These are phyloP conservation scores for Halesus radiatus DNA, from an alignment of 1,140 invertebrate genomes.

Conservation along the genomic window DNA sequence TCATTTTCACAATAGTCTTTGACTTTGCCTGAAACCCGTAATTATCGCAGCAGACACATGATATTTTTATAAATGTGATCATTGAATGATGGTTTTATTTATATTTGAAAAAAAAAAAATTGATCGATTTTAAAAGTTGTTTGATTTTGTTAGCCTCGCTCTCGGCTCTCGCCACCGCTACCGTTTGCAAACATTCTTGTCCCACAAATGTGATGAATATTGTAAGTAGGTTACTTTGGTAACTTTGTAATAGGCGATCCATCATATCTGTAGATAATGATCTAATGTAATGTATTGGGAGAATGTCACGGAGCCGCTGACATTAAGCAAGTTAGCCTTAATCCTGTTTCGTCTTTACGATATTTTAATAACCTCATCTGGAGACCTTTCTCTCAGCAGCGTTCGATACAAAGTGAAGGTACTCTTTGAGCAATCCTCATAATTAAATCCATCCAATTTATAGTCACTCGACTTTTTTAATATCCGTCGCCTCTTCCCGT, in stretches of 20 bases:
- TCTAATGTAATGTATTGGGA: slow-evolving; percentile 20
- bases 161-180: too few relatives aligned
- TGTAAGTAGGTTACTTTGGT: slow-evolving; percentile 18
- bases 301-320: not conserved
- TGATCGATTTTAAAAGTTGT: too few relatives aligned
- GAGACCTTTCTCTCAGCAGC: too few relatives aligned
- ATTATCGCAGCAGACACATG: too few relatives aligned
- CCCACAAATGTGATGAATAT: slow-evolving; percentile 22
- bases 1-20: too few relatives aligned
- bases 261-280: slow-evolving; percentile 32
- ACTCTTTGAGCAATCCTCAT: slow-evolving; percentile 6
- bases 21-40: too few relatives aligned
- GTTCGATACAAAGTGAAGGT: slow-evolving; percentile 14
- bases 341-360: not conserved
- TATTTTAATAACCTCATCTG: slow-evolving; percentile 7
- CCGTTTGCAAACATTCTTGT: not conserved
- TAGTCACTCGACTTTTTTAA: slow-evolving; percentile 33
- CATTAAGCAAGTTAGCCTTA: not conserved
- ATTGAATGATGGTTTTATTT: too few relatives aligned
- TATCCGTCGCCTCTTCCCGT: slow-evolving; percentile 25
- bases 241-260: slow-evolving; percentile 27
- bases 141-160: too few relatives aligned
- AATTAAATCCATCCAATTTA: slow-evolving; percentile 39
- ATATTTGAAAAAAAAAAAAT: too few relatives aligned
- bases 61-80: too few relatives aligned